Evolutionary conservation across 2,888 invertebrate species (phyloP).

Genomic region (Dicyrtomina minuta): DNA sequence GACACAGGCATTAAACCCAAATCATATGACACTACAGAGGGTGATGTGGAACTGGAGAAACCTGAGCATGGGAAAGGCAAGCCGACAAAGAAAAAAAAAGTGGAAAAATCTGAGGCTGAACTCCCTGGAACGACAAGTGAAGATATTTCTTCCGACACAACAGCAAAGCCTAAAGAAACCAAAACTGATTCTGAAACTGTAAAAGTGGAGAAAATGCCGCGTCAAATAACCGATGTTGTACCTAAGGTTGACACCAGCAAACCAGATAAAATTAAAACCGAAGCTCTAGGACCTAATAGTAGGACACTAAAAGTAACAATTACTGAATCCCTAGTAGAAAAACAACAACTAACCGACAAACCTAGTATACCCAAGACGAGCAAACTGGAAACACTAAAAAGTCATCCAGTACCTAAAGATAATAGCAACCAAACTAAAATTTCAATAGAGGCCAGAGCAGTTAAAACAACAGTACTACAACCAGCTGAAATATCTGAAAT

Average conservation of each 20-base stretch:
- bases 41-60: slow-evolving; percentile 54
- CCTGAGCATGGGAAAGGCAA: slow-evolving; percentile 45
- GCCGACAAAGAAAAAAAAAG: slow-evolving; percentile 28
- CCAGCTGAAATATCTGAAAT: neutral
- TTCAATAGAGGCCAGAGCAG: no score
- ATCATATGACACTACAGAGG: slow-evolving; percentile 45
- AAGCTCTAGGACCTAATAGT: no score
- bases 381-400: no score
- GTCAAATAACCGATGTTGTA: neutral
- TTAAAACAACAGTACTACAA: no score
- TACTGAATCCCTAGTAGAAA: no score
- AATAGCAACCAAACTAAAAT: no score
- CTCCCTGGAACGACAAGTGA: neutral
- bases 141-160: neutral
- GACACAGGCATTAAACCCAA: slow-evolving; percentile 41
- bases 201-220: slow-evolving; percentile 6
- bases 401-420: no score
- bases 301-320: no score
- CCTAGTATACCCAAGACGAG: no score
- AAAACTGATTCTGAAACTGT: neutral
- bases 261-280: slow-evolving; percentile 25
- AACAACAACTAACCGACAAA: no score
- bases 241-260: slow-evolving; percentile 1
- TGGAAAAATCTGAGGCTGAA: slow-evolving; percentile 7
- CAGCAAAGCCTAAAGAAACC: slow-evolving; percentile 11